Conservation (phyloP, 2,888 invertebrate species). For the Aproaerema taeniolella region DNA sequence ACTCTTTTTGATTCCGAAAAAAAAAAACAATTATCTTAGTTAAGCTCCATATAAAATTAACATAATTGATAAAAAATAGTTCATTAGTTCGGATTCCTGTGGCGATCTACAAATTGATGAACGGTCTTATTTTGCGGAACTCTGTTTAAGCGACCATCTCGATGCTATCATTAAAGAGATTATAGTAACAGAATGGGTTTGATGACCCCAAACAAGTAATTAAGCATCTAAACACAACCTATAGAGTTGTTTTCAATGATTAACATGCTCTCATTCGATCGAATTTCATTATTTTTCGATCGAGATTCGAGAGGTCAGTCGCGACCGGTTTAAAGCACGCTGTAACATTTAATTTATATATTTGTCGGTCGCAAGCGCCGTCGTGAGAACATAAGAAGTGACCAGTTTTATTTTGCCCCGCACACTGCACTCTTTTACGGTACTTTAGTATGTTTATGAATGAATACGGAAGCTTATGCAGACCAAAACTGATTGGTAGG, state of each 20-base stretch:
- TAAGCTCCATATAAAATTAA: constrained; percentile 16
- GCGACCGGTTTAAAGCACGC: constrained; percentile 54
- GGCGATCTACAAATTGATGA: constrained; percentile 28
- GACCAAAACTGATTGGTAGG: constrained; percentile 27
- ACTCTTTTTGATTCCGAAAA: too few species aligned
- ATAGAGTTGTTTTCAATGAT: constrained; percentile 23
- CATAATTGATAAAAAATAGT: constrained; percentile 23
- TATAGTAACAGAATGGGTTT: constrained; percentile 9
- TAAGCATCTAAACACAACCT: constrained; percentile 6
- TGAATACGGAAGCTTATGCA: constrained; percentile 21
- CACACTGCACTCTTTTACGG: constrained; percentile 22
- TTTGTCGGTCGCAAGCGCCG: constrained; percentile 60
- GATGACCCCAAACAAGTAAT: constrained; percentile 8
- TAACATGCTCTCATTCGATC: constrained; percentile 40
- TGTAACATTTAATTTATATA: constrained; percentile 55
- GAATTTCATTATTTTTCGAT: constrained; percentile 40
- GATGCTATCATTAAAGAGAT: constrained; percentile 18
- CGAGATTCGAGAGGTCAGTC: constrained; percentile 44
- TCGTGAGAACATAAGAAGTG: constrained; percentile 62
- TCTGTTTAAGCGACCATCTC: not conserved
- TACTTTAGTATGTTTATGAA: constrained; percentile 19
- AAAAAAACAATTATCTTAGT: constrained; percentile 12
- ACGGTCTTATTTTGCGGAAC: constrained; percentile 19
- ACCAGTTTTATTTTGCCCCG: constrained; percentile 40
- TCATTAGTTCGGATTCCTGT: constrained; percentile 27